Evolutionary conservation across 2,888 invertebrate genomes (phyloP), one percentile per base, ranked within the genome.

Genomic region (Platycheirus albimanus): DNA sequence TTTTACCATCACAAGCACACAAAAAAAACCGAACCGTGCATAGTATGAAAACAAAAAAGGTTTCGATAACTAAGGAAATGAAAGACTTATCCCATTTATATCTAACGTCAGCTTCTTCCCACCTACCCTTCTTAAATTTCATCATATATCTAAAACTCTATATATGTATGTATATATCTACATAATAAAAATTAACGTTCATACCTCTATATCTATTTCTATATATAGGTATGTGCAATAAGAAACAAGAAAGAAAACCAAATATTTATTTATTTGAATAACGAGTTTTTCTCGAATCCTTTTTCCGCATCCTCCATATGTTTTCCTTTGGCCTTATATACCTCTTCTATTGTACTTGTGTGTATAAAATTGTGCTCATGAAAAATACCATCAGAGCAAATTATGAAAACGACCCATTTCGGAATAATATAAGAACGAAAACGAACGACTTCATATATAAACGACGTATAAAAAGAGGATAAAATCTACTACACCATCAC

Each of bases 381-480:
- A 56, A 71, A 71, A 58, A 47, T 64, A 28, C 11, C 30, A 51
- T 30, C n/a, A 66, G 7, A 58, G 72, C 24, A 67, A 74, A 74
- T 61, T 78, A 74, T 78, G 78, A 74, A 74, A 74, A 38, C 79
- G 75, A 67, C 74, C 79, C 75, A 79, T 79, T 75, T 75, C 17
- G 74, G 75, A 61, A 79, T 75, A 61, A 45, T 43, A 28, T 51
- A 67, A 51, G 51, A 51, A 51, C 15, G 51, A 51, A 51, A 51
- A 51, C 51, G 19, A 43, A 61, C 36, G 30, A 13, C 13, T 15
- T 47, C 20, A 17, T 20, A n/a, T 10, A 43, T 36, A 19, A 45
- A 28, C 20, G 10, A 38, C 11, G 11, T 3, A 11, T 19, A 47
- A 11, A 30, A 28, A 45, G 51, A 30, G 15, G 78, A 78, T 78